Conservation (phyloP, 2,888 invertebrate genomes). For the Erannis defoliaria region DNA sequence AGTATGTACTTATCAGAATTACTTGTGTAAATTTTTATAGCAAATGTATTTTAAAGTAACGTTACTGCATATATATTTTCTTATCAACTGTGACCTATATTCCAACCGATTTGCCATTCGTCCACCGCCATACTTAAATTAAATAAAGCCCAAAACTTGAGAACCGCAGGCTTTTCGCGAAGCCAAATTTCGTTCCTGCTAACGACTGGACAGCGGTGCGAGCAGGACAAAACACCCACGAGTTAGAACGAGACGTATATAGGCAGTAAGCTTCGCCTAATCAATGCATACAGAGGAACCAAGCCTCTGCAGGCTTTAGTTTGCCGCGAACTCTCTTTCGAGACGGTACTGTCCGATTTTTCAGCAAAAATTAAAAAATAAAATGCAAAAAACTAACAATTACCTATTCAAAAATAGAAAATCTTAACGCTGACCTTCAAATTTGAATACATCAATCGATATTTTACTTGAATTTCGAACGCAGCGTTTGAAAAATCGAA, state of each 20-base stretch:
- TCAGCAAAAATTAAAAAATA: slow-evolving; percentile 54
- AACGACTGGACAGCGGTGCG: slow-evolving; percentile 62
- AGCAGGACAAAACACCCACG: slow-evolving; percentile 54
- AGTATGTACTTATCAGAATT: too few relatives aligned
- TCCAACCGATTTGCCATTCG: background rate
- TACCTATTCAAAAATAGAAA: slow-evolving; percentile 36
- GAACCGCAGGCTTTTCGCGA: slow-evolving; percentile 66
- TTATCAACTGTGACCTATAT: background rate
- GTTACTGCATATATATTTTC: too few relatives aligned
- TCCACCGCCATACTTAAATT: slow-evolving; percentile 14
- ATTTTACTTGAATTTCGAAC: slow-evolving; percentile 38
- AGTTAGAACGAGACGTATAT: slow-evolving; percentile 60
- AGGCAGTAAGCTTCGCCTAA: slow-evolving; percentile 77
- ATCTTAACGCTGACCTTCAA: slow-evolving; percentile 26
- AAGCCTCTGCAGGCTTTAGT: slow-evolving; percentile 76
- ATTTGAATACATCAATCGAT: slow-evolving; percentile 23
- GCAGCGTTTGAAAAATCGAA: slow-evolving; percentile 47
- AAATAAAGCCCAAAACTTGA: slow-evolving; percentile 55
- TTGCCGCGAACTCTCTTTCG: slow-evolving; percentile 62
- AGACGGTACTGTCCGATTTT: slow-evolving; percentile 60
- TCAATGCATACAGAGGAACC: slow-evolving; percentile 80
- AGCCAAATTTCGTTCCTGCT: slow-evolving; percentile 80
- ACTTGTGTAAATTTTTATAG: too few relatives aligned
- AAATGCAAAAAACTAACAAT: slow-evolving; percentile 49
- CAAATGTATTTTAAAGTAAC: too few relatives aligned